These are phyloP conservation scores for Myotis planiceps DNA, from an alignment of 2,797 vertebrate genomes.

Conservation along the genomic window DNA sequence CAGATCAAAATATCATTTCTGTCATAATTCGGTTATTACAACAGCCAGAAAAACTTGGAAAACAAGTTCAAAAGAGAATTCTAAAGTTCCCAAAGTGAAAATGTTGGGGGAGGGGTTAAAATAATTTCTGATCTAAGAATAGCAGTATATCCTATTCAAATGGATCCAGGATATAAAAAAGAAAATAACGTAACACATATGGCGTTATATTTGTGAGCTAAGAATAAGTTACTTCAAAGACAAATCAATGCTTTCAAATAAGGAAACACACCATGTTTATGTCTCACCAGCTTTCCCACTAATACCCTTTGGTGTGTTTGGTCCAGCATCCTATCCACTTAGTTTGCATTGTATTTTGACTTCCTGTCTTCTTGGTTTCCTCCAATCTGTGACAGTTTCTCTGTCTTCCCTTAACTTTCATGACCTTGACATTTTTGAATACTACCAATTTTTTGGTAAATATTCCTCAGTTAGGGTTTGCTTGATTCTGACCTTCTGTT, in stretches of 20 bases:
- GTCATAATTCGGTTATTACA: background rate
- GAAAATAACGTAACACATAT: background rate
- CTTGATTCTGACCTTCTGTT: background rate
- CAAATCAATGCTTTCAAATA: constrained; percentile 3
- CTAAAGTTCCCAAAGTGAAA: background rate
- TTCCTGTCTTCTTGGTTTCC: background rate
- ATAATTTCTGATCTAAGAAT: background rate
- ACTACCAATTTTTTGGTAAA: background rate
- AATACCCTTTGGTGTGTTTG: background rate
- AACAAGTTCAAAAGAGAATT: background rate
- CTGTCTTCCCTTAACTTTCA: background rate
- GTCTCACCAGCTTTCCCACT: background rate
- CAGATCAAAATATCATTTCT: background rate
- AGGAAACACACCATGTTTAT: background rate
- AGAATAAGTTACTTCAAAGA: background rate
- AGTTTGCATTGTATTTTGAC: background rate
- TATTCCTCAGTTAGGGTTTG: background rate
- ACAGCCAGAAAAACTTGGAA: background rate
- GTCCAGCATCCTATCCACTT: background rate
- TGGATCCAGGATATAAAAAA: background rate
- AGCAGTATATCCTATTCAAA: background rate
- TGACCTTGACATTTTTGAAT: background rate
- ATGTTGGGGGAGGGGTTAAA: background rate
- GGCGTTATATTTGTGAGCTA: background rate
- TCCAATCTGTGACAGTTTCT: background rate